Conservation (phyloP, 2,888 invertebrate genomes). For the Napeogenes inachia region DNA sequence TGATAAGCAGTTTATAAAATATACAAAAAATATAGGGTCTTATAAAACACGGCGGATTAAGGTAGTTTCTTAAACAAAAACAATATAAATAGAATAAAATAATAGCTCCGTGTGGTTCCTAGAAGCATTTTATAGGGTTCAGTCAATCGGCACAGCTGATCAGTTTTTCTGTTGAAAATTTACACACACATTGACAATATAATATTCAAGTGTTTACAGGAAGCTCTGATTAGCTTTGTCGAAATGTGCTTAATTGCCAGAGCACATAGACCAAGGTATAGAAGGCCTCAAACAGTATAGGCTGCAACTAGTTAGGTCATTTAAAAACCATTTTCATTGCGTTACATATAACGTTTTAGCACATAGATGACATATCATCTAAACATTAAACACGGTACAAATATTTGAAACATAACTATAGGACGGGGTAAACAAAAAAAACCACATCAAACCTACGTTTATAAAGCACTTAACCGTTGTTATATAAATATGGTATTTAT, state of each 20-base stretch:
- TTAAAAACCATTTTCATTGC: constrained; percentile 69
- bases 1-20: constrained; percentile 56
- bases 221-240: constrained; percentile 30
- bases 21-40: constrained; percentile 58
- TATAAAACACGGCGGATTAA: constrained; percentile 65
- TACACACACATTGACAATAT: not conserved
- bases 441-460: constrained; percentile 60
- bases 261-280: constrained; percentile 56
- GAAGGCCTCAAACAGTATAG: constrained; percentile 55
- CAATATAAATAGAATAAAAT: constrained; percentile 63
- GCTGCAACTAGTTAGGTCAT: constrained; percentile 65
- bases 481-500: constrained; percentile 54
- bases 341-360: constrained; percentile 77
- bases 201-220: not conserved
- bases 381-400: constrained; percentile 64
- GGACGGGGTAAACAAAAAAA: constrained; percentile 57
- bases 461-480: constrained; percentile 60
- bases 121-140: constrained; percentile 69
- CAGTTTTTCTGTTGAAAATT: constrained; percentile 34
- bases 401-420: constrained; percentile 50
- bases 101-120: constrained; percentile 74
- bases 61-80: constrained; percentile 62
- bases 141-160: constrained; percentile 57
- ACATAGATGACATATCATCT: constrained; percentile 65
- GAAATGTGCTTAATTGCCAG: constrained; percentile 59